A percentile compares a stretch with the other conserved stretches of the same genome.
These are phyloP conservation scores for Dufourea novaeangliae DNA, from an alignment of 1,140 invertebrate genomes.

Conservation along the genomic window DNA sequence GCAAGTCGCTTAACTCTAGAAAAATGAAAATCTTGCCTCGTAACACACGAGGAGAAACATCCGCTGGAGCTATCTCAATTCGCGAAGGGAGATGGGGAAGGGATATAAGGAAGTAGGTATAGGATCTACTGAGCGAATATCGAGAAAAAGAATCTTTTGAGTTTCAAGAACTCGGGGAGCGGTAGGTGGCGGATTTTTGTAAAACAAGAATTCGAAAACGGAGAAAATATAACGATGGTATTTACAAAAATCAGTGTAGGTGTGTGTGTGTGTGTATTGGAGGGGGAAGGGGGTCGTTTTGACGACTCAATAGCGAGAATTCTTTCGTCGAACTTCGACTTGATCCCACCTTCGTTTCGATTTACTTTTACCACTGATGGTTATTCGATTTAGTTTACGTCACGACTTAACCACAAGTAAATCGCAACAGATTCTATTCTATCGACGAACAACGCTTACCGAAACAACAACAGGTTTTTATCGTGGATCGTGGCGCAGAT, in stretches of 20 bases:
- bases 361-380: not conserved
- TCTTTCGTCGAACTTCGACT: slow-evolving; percentile 58
- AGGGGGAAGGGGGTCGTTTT: slow-evolving; percentile 47
- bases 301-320: slow-evolving; percentile 57
- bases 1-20: slow-evolving; percentile 62
- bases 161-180: slow-evolving; percentile 35
- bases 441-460: slow-evolving; percentile 12
- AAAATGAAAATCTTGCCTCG: slow-evolving; percentile 42
- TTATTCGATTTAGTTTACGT: not conserved
- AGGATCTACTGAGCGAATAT: not conserved
- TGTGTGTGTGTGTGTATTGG: slow-evolving; percentile 25
- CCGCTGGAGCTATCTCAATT: slow-evolving; percentile 37
- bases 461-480: not conserved
- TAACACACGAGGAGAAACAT: slow-evolving; percentile 44
- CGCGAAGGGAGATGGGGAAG: slow-evolving; percentile 18
- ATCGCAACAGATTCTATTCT: not conserved
- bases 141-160: slow-evolving; percentile 46
- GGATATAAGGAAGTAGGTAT: not conserved
- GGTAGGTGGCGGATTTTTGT: not conserved
- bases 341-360: slow-evolving; percentile 46
- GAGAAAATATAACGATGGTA: slow-evolving; percentile 44
- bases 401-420: not conserved
- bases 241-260: slow-evolving; percentile 61
- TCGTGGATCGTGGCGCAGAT: not conserved
- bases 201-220: slow-evolving; percentile 10